Conservation (phyloP, 1,140 invertebrate species). For the Zaprionus kolodkinae region DNA sequence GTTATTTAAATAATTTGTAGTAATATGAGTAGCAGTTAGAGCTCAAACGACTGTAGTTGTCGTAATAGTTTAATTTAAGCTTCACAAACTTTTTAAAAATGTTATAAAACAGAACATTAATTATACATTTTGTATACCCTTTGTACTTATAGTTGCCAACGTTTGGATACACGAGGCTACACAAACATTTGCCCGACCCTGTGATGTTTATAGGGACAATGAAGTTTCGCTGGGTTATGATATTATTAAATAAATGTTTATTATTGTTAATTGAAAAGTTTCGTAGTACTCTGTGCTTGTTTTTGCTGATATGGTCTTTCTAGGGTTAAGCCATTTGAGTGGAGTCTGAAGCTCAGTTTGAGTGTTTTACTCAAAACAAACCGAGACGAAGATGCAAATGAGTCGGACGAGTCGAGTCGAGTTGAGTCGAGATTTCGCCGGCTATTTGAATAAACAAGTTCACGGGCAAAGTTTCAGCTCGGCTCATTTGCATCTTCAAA, state of each 20-base stretch:
- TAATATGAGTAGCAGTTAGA: no score
- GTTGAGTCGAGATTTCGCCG: constrained; percentile 45
- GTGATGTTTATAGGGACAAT: constrained; percentile 85
- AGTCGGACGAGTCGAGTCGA: constrained; percentile 26
- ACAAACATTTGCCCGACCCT: constrained; percentile 94
- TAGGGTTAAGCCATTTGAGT: constrained; percentile 31
- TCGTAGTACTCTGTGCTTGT: background rate
- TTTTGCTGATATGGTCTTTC: background rate
- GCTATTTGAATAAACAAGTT: constrained; percentile 78
- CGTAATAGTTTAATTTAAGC: no score
- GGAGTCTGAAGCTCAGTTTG: constrained; percentile 26
- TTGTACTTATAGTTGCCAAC: constrained; percentile 90
- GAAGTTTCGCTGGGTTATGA: constrained; percentile 67
- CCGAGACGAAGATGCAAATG: constrained; percentile 17
- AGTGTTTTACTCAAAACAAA: constrained; percentile 47
- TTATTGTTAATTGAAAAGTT: constrained; percentile 21
- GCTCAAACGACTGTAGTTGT: no score
- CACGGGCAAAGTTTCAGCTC: constrained; percentile 70
- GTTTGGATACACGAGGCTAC: constrained; percentile 97
- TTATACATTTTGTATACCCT: constrained; percentile 84
- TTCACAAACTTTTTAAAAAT: no score
- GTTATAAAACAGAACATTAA: background rate
- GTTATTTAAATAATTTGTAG: no score
- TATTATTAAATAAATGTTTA: constrained; percentile 68
- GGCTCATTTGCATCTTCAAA: constrained; percentile 65